These are phyloP conservation scores for Argyra leucocephala DNA, from an alignment of 2,888 invertebrate species.

Conservation along the genomic window DNA sequence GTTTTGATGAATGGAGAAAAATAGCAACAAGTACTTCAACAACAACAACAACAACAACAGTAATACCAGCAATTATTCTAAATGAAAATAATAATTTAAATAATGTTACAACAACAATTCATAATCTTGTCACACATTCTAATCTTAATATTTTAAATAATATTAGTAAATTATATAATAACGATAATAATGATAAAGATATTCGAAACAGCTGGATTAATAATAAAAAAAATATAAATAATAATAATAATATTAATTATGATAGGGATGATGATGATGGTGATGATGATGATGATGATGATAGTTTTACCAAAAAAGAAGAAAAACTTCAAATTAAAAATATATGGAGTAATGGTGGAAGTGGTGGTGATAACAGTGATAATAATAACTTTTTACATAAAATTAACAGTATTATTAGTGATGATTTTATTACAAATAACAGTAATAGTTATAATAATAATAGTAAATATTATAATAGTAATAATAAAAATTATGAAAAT, in stretches of 20 bases:
- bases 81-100: not conserved
- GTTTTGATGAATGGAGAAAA: not conserved
- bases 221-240: not conserved
- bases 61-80: not conserved
- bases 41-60: not conserved
- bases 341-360: not conserved
- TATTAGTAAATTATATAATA: not conserved
- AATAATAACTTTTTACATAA: not conserved
- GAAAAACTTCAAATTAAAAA: too few relatives aligned
- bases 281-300: not conserved
- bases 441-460: not conserved
- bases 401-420: constrained; percentile 1
- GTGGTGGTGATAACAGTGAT: not conserved
- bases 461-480: not conserved
- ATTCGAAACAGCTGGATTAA: not conserved
- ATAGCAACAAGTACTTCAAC: not conserved
- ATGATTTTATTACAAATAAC: not conserved
- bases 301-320: too few relatives aligned
- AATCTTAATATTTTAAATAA: not conserved
- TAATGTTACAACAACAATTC: not conserved
- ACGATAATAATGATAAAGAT: not conserved
- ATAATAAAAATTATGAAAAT: not conserved
- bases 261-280: not conserved
- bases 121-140: not conserved
- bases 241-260: not conserved